These are phyloP conservation scores for Saccopteryx bilineata DNA, from an alignment of 2,113 vertebrate species.

Conservation along the genomic window DNA sequence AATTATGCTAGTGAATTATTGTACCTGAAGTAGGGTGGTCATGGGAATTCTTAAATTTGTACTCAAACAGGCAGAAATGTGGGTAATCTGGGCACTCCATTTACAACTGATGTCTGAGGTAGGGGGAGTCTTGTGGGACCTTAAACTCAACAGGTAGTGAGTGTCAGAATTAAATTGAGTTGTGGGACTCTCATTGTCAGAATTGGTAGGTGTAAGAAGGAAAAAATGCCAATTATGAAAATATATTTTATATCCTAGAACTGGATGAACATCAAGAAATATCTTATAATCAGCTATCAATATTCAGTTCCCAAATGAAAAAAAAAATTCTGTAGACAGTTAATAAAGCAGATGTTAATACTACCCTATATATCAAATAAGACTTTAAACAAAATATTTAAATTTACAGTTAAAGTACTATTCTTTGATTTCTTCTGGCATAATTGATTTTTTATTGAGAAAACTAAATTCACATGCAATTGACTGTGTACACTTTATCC, in stretches of 20 bases:
- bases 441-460: neutral
- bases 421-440: neutral
- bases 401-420: neutral
- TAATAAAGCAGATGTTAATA: neutral
- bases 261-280: neutral
- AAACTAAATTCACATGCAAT: neutral
- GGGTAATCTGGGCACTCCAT: neutral
- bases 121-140: neutral
- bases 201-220: neutral
- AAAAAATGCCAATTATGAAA: neutral
- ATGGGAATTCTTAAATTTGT: neutral
- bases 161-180: neutral
- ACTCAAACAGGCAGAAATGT: neutral
- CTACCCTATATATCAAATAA: neutral
- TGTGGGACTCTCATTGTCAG: neutral
- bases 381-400: neutral
- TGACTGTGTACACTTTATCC: neutral
- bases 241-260: neutral
- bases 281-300: neutral
- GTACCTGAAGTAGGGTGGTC: neutral
- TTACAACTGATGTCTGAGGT: neutral
- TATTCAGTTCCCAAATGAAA: neutral
- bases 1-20: neutral
- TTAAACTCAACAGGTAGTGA: neutral
- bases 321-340: neutral